Percentiles rank a stretch among this genome's conserved stretches.
These are phyloP conservation scores for Muntiacus muntjak DNA, from an alignment of 2,113 vertebrate genomes.

Conservation along the genomic window DNA sequence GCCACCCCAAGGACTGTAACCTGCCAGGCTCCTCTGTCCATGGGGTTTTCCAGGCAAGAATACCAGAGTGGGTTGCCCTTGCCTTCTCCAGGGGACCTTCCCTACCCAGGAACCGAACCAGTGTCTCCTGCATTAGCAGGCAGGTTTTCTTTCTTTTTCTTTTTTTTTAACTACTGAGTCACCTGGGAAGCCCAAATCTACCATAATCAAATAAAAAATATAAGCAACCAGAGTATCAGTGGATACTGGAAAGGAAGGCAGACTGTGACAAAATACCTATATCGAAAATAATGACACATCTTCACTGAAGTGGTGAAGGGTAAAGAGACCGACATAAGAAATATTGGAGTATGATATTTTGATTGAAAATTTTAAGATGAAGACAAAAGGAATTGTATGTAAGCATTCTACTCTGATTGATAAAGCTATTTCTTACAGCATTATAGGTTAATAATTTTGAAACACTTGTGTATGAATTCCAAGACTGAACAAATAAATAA, in stretches of 20 bases:
- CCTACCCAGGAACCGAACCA: neutral
- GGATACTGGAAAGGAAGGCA: neutral
- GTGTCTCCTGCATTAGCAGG: neutral
- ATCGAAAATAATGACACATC: neutral
- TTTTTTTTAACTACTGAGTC: neutral
- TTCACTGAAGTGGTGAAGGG: neutral
- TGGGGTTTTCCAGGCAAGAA: neutral
- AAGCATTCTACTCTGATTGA: neutral
- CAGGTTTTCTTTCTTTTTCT: neutral
- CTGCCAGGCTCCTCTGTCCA: neutral
- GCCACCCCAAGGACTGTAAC: rapidly evolving
- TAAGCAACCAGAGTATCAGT: neutral
- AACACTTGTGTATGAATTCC: neutral
- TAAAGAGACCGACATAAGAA: neutral
- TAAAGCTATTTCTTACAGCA: neutral
- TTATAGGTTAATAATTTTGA: neutral
- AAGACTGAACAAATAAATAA: neutral
- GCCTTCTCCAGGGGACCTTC: neutral
- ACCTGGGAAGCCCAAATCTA: neutral
- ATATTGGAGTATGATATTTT: neutral
- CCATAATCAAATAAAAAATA: neutral
- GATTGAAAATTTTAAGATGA: neutral
- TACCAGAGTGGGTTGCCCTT: neutral
- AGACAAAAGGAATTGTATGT: neutral
- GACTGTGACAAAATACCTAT: neutral